Evolutionary conservation across 2,113 vertebrate genomes (phyloP).

Genomic region (Procavia capensis): DNA sequence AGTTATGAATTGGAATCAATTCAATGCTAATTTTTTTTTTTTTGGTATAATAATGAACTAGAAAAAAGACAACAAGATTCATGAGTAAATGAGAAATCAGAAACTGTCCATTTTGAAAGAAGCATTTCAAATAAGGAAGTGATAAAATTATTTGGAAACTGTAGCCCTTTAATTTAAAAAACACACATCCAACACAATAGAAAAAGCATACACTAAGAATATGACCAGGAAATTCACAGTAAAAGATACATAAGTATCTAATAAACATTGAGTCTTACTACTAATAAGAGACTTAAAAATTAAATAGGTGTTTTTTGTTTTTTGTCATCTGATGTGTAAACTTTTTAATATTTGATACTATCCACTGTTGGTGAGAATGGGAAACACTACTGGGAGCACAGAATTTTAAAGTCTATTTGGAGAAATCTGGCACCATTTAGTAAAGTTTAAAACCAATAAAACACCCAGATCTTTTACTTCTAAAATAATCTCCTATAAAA

Average conservation of each 20-base stretch:
- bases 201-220: not conserved
- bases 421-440: not conserved
- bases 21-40: too few species aligned
- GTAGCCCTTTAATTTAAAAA: not conserved
- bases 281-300: not conserved
- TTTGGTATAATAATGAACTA: not conserved
- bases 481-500: not conserved
- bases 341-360: not conserved
- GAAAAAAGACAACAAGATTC: not conserved
- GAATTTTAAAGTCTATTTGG: not conserved
- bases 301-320: not conserved
- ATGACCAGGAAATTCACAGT: not conserved
- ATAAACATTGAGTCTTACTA: not conserved
- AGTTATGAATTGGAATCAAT: too few species aligned
- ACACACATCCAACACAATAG: not conserved
- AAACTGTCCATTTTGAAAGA: not conserved
- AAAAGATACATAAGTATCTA: not conserved
- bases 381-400: not conserved
- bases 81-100: conserved; percentile 18
- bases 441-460: conserved; percentile 7
- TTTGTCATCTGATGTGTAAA: not conserved
- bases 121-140: not conserved
- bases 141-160: conserved; percentile 3
- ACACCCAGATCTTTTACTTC: not conserved
- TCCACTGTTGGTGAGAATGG: not conserved